A percentile compares a stretch with the other conserved stretches of the same genome.
phyloP scores from a whole-genome alignment of 1,140 invertebrate species.

The Temnothorax nylanderi region DNA sequence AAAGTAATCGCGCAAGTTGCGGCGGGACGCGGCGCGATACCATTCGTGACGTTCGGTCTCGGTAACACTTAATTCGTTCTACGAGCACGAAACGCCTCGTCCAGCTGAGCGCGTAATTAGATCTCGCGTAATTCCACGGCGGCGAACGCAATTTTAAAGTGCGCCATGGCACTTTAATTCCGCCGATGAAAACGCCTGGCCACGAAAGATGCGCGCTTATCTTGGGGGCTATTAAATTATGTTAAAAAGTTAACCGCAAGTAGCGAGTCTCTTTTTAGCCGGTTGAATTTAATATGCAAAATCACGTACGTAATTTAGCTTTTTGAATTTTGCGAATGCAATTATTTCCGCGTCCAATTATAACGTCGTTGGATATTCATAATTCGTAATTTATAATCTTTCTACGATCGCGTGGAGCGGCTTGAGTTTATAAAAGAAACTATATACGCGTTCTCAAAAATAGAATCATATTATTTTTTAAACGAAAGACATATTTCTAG shows the following conservation, averaged over 20 bases:
- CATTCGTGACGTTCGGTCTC: background rate
- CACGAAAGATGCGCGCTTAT: constrained; percentile 12
- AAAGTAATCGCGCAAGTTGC: background rate
- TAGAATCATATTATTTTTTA: background rate
- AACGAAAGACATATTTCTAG: background rate
- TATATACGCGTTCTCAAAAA: background rate
- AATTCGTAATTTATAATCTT: background rate
- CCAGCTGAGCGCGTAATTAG: constrained; percentile 44
- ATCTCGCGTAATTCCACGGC: constrained; percentile 40
- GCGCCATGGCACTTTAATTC: constrained; percentile 3
- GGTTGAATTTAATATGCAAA: constrained; percentile 22
- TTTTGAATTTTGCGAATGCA: background rate
- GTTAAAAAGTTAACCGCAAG: background rate
- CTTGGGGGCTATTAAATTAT: background rate
- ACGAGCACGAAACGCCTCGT: constrained; percentile 30
- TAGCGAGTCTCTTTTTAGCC: background rate
- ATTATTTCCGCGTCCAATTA: background rate
- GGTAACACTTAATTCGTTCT: constrained; percentile 29
- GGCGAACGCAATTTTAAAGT: constrained; percentile 23
- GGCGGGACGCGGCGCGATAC: background rate
- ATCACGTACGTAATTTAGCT: constrained; percentile 1
- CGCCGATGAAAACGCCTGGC: background rate
- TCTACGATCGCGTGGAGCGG: too few species aligned
- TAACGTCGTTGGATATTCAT: background rate
- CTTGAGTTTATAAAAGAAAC: background rate